These are phyloP conservation scores for Phylloscopus collybita DNA, from an alignment of 2,797 vertebrate species.

Conservation along the genomic window DNA sequence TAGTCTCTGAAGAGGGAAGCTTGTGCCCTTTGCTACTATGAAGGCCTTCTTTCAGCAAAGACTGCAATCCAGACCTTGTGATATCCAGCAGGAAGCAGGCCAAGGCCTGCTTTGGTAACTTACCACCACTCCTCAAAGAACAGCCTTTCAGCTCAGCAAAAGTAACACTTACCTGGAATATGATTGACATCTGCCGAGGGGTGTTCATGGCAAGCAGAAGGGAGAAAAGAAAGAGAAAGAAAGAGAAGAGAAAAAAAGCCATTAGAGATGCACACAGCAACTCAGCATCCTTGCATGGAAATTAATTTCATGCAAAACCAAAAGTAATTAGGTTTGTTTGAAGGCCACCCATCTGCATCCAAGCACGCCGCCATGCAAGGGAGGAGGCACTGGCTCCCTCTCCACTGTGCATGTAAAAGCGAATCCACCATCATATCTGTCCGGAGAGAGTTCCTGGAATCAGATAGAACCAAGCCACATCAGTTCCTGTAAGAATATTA, in stretches of 20 bases:
- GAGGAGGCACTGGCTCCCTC: slow-evolving; percentile 54
- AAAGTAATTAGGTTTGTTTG: slow-evolving; percentile 61
- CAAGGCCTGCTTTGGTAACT: background rate
- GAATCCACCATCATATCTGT: slow-evolving; percentile 82
- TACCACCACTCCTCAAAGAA: background rate
- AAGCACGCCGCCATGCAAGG: slow-evolving; percentile 79
- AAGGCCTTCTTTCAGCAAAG: background rate
- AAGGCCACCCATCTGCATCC: slow-evolving; percentile 68
- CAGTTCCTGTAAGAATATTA: slow-evolving; percentile 80
- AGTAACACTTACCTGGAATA: slow-evolving; percentile 92
- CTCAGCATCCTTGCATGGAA: slow-evolving; percentile 87
- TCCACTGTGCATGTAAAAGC: slow-evolving; percentile 88
- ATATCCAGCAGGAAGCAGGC: background rate
- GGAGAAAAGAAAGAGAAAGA: slow-evolving; percentile 49
- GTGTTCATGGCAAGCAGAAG: slow-evolving; percentile 75
- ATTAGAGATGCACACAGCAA: slow-evolving; percentile 83
- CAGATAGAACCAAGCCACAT: slow-evolving; percentile 79
- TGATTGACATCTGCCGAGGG: slow-evolving; percentile 88
- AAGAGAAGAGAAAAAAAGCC: slow-evolving; percentile 71
- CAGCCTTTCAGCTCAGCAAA: slow-evolving; percentile 42
- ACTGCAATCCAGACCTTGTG: background rate
- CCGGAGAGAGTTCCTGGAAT: slow-evolving; percentile 81
- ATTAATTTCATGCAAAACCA: slow-evolving; percentile 89
- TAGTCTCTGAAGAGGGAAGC: background rate
- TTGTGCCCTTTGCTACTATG: background rate